Evolutionary conservation across 2,888 invertebrate species (phyloP).

Genomic region (Chrysolina oricalcia): DNA sequence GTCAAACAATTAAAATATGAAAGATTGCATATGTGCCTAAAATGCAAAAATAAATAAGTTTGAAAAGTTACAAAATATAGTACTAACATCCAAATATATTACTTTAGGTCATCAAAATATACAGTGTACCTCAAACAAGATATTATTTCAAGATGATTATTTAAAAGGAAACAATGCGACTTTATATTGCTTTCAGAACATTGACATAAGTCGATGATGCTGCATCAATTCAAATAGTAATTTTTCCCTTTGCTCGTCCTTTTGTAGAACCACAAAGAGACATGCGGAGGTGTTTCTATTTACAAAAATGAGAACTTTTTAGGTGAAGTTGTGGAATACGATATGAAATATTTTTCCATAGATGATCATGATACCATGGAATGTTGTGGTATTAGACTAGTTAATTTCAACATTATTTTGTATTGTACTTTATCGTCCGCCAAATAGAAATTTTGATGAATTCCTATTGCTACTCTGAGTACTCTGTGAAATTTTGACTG

Average conservation of each 20-base stretch:
- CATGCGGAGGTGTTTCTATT: not conserved
- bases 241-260: not conserved
- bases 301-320: not conserved
- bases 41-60: too few species aligned
- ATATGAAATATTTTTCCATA: not conserved
- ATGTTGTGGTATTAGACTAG: not conserved
- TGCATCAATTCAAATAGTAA: not conserved
- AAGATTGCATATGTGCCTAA: too few species aligned
- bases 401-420: constrained; percentile 8
- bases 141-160: too few species aligned
- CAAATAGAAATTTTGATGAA: not conserved
- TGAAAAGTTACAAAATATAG: too few species aligned
- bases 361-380: too few species aligned
- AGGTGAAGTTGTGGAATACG: not conserved
- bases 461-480: not conserved
- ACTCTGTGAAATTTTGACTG: not conserved
- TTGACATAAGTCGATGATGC: too few species aligned
- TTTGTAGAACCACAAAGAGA: constrained; percentile 1
- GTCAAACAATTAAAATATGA: too few species aligned
- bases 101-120: too few species aligned
- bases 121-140: too few species aligned
- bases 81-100: too few species aligned
- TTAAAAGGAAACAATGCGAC: too few species aligned
- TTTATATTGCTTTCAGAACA: too few species aligned
- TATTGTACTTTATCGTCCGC: not conserved